A percentile compares a stretch with the other conserved stretches of the same genome.
These are phyloP conservation scores for Pycnomerus fuliginosus DNA, from an alignment of 2,888 invertebrate genomes.

Conservation along the genomic window DNA sequence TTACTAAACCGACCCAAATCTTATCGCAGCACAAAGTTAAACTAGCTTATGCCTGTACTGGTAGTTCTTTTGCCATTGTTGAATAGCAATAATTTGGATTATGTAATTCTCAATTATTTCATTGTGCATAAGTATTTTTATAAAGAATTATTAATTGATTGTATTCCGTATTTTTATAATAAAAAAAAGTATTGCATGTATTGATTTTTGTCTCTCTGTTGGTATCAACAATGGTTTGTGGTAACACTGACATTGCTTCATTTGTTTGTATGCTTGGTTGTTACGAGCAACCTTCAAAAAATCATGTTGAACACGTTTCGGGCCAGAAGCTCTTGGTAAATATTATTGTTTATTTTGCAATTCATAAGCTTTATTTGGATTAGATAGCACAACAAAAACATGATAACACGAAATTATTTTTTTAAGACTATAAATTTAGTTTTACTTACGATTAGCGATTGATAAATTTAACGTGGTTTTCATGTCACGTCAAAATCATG, in stretches of 20 bases:
- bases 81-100: slow-evolving; percentile 41
- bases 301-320: slow-evolving; percentile 46
- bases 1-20: slow-evolving; percentile 52
- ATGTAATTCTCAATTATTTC: slow-evolving; percentile 30
- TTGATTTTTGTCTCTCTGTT: slow-evolving; percentile 29
- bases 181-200: slow-evolving; percentile 44
- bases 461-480: too few species aligned
- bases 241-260: not conserved
- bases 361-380: too few species aligned
- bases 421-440: too few species aligned
- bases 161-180: slow-evolving; percentile 52
- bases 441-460: too few species aligned
- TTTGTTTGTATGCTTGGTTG: slow-evolving; percentile 34
- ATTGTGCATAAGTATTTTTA: slow-evolving; percentile 47
- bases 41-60: slow-evolving; percentile 55
- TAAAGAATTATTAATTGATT: slow-evolving; percentile 41
- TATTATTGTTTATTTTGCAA: slow-evolving; percentile 24
- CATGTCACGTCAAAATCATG: too few species aligned
- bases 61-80: slow-evolving; percentile 56
- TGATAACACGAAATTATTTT: too few species aligned
- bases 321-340: slow-evolving; percentile 44
- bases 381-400: too few species aligned
- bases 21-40: slow-evolving; percentile 43
- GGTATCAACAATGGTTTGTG: not conserved
- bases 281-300: slow-evolving; percentile 6